Percentiles rank a stretch among this genome's conserved stretches.
phyloP scores from a whole-genome alignment of 2,113 vertebrate genomes.

The Lampris incognitus region DNA sequence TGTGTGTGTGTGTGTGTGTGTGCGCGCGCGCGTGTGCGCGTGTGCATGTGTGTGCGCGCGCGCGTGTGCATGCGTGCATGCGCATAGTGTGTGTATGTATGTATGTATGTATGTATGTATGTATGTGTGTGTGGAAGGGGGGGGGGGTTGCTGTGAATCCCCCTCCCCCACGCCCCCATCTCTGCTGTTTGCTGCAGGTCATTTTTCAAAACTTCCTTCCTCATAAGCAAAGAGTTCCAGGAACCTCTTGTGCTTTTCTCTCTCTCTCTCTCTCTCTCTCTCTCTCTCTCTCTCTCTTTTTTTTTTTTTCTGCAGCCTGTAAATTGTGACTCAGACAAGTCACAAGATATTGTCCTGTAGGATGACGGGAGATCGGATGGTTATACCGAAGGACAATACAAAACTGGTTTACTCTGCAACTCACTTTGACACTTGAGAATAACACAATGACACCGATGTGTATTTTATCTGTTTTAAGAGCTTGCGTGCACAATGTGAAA shows the following conservation, averaged over 20 bases:
- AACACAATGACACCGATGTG: too few species aligned
- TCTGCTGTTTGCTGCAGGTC: slow-evolving; percentile 65
- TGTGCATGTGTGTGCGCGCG: slow-evolving; percentile 48
- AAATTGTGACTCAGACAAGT: slow-evolving; percentile 7
- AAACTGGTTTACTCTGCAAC: not conserved
- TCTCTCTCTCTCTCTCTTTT: too few species aligned
- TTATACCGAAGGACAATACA: not conserved
- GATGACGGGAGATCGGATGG: not conserved
- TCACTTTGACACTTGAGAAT: too few species aligned
- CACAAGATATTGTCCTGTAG: slow-evolving; percentile 7
- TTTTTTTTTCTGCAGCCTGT: not conserved
- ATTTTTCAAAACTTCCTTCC: slow-evolving; percentile 88
- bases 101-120: slow-evolving; percentile 2
- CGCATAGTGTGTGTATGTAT: slow-evolving; percentile 57
- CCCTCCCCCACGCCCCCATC: slow-evolving; percentile 53
- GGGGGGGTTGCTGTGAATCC: not conserved
- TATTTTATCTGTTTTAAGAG: too few species aligned
- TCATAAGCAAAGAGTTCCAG: slow-evolving; percentile 67
- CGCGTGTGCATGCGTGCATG: too few species aligned
- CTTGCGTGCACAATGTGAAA: too few species aligned
- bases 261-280: not conserved
- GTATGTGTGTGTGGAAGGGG: slow-evolving; percentile 39
- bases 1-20: slow-evolving; percentile 36
- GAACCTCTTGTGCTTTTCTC: not conserved
- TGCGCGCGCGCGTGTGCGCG: not conserved